Conservation (phyloP, 2,888 invertebrate species). For the Frankliniella intonsa region DNA sequence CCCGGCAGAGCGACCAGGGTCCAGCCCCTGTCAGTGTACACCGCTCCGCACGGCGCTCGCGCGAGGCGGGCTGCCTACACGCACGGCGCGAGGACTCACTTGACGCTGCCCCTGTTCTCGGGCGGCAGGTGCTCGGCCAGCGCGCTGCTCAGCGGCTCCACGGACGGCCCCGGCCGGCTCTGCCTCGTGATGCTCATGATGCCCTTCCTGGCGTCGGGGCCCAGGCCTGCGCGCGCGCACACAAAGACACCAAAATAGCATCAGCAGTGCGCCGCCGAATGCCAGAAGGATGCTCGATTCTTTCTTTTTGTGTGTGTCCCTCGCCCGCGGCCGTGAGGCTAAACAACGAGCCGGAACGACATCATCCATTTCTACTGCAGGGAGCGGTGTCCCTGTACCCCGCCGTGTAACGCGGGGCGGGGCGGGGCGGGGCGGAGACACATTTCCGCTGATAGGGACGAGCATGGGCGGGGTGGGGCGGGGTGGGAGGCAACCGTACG, state of each 20-base stretch:
- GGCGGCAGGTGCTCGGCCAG: conserved; percentile 1
- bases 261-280: too few species aligned
- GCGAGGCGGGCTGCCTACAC: too few species aligned
- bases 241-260: background rate
- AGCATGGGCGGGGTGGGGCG: background rate
- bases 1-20: too few species aligned
- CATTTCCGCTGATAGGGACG: background rate
- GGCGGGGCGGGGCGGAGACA: background rate
- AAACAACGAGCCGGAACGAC: too few species aligned
- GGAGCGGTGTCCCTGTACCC: background rate
- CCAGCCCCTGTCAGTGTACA: too few species aligned
- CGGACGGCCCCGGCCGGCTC: background rate
- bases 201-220: background rate
- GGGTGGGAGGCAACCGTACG: background rate
- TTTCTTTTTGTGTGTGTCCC: too few species aligned
- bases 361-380: background rate
- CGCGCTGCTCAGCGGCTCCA: background rate
- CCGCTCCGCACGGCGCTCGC: too few species aligned
- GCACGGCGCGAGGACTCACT: background rate
- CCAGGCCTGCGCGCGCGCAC: background rate
- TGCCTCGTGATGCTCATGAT: conserved; percentile 5
- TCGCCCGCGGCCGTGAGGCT: too few species aligned
- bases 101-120: background rate
- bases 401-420: background rate
- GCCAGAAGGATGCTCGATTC: too few species aligned